Evolutionary conservation across 2,888 invertebrate genomes (phyloP).

Genomic region (Aphodius granarius): DNA sequence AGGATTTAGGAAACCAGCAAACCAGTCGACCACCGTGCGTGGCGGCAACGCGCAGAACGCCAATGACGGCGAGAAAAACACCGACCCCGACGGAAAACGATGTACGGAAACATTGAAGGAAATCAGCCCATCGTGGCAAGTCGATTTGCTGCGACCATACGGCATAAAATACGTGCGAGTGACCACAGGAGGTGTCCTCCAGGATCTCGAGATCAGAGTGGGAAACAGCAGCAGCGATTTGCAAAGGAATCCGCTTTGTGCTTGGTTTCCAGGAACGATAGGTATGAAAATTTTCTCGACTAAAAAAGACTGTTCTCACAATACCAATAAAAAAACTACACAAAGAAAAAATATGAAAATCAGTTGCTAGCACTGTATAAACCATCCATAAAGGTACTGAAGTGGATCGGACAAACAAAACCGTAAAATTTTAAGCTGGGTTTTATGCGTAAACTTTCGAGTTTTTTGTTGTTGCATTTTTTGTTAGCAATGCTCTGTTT

Average conservation of each 20-base stretch:
- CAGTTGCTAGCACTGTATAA: too few species aligned
- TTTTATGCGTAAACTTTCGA: not conserved
- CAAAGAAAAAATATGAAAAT: too few species aligned
- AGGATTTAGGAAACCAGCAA: conserved; percentile 82
- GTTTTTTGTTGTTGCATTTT: not conserved
- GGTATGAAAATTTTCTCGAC: conserved; percentile 56
- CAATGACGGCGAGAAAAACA: conserved; percentile 82
- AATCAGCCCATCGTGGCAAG: conserved; percentile 92
- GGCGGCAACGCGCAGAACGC: conserved; percentile 82
- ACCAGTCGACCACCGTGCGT: conserved; percentile 87
- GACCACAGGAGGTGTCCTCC: conserved; percentile 82
- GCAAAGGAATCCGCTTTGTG: conserved; percentile 87
- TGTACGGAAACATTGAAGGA: conserved; percentile 91
- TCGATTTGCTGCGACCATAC: conserved; percentile 82
- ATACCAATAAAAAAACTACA: not conserved
- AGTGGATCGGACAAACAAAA: not conserved
- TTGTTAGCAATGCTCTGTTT: not conserved
- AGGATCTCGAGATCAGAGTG: conserved; percentile 87
- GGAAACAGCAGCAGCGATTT: conserved; percentile 87
- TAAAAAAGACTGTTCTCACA: not conserved
- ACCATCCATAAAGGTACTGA: not conserved
- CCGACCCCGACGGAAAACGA: conserved; percentile 83
- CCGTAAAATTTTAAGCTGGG: not conserved
- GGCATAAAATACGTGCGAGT: conserved; percentile 84
- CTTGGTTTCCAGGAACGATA: conserved; percentile 91